These are phyloP conservation scores for Bursaphelenchus okinawaensis DNA, from an alignment of 2,888 invertebrate genomes.

Conservation along the genomic window DNA sequence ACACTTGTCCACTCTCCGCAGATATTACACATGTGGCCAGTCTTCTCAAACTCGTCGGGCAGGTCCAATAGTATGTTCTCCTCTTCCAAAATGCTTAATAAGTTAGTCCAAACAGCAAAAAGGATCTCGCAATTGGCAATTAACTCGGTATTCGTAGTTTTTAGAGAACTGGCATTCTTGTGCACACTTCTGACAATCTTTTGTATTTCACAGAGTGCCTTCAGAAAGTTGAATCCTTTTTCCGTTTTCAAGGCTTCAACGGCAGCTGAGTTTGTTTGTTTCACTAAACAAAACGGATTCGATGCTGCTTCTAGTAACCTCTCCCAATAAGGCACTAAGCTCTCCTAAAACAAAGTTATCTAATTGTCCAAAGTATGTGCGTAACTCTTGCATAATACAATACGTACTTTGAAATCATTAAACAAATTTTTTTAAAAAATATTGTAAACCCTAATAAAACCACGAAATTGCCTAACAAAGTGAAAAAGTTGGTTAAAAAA, in stretches of 20 bases:
- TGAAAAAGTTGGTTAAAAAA: too few species aligned
- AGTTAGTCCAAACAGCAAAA: not conserved
- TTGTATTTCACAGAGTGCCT: conserved; percentile 10
- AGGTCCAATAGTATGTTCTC: not conserved
- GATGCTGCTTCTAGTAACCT: not conserved
- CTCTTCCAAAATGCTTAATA: not conserved
- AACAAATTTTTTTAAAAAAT: too few species aligned
- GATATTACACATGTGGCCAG: conserved; percentile 10
- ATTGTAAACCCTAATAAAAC: too few species aligned
- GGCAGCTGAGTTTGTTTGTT: conserved; percentile 13
- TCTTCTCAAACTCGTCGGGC: conserved; percentile 1
- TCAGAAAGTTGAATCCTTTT: conserved; percentile 8
- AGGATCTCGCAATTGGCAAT: conserved; percentile 8
- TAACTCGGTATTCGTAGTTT: not conserved
- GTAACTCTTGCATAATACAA: too few species aligned
- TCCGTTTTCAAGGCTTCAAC: conserved; percentile 16
- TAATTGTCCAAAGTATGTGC: not conserved
- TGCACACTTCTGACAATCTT: conserved; percentile 9
- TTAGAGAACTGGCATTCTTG: not conserved
- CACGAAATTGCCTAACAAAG: not conserved
- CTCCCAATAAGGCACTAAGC: conserved; percentile 12
- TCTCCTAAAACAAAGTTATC: not conserved
- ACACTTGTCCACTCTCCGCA: conserved; percentile 1
- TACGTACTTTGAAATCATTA: too few species aligned
- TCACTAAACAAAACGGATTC: conserved; percentile 4